Evolutionary conservation across 2,888 invertebrate genomes (phyloP), one percentile per base, ranked within the genome.

Genomic region (Drosophila leonis): DNA sequence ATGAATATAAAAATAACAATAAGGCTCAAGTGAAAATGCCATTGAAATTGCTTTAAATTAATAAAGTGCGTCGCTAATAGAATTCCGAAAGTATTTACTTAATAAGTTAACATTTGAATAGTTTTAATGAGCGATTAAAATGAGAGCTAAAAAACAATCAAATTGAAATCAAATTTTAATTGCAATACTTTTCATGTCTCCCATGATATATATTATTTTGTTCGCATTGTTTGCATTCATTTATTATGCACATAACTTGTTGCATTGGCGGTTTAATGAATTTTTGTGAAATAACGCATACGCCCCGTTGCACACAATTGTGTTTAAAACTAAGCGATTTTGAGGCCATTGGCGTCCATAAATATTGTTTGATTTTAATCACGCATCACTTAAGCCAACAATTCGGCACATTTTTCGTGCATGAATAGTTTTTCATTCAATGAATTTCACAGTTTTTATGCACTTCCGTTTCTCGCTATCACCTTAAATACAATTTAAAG

Each of bases 21-120:
- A 59, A 71, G 46, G 24, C 29, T 63, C 56, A 70, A 76, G 63
- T 72, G 57, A 68, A 65, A 84, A 79, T 82, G 65, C 60, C 79
- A 87, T 78, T 72, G 64, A 76, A 68, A 73, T 52, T 59, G 65
- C 33, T 61, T 52, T 37, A 57, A 69, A 63, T 69, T 70, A 72
- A 63, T 67, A 51, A 54, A 61, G 56, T 56, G 29, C 48, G 42
- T 20, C 31, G 37, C 13, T 35, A 12, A 29, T 46, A 41, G 35
- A 12, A 35, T 46, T 35, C 35, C 24, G 27, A 41, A 72, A 54
- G 8, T 10, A 24, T 12, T 48, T 65, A 33, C 10, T 24, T 15
- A 6, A n/a, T 18, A 46, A 56, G 27, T 59, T 18, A 24, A 20
- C 10, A 33, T 39, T 33, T 4, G 10, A 57, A n/a, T 29, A 9